A percentile compares a stretch with the other conserved stretches of the same genome.
These are phyloP conservation scores for Paelopatides confundens DNA, from an alignment of 53 echinoderm and acorn worm genomes.

Conservation along the genomic window DNA sequence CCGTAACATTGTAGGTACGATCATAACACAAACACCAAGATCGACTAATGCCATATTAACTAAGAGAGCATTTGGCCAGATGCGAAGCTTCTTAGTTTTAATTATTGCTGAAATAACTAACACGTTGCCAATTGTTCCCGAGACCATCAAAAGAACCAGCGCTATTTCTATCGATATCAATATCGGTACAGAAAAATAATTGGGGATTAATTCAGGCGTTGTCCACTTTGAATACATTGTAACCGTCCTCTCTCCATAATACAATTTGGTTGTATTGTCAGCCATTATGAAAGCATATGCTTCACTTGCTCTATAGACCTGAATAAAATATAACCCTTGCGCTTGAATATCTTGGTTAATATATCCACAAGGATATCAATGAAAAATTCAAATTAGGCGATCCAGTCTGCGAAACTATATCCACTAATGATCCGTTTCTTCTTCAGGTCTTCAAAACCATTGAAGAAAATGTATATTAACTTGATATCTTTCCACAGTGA, in stretches of 20 bases:
- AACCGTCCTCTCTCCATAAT: not conserved
- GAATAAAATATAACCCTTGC: too few species aligned
- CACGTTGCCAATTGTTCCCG: conserved; percentile 75
- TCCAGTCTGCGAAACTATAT: too few species aligned
- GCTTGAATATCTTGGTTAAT: too few species aligned
- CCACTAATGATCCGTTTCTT: too few species aligned
- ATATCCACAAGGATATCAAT: too few species aligned
- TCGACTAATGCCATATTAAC: conserved; percentile 77
- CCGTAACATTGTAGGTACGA: conserved; percentile 63
- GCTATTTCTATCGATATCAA: conserved; percentile 37
- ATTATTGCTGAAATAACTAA: conserved; percentile 68
- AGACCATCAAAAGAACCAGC: conserved; percentile 56
- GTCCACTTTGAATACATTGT: not conserved
- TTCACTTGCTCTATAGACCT: too few species aligned
- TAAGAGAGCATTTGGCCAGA: conserved; percentile 67
- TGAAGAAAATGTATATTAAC: too few species aligned
- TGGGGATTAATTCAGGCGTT: not conserved
- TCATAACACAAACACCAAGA: conserved; percentile 63
- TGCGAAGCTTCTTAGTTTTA: conserved; percentile 68
- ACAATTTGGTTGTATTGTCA: not conserved
- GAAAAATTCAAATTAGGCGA: too few species aligned
- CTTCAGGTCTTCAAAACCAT: too few species aligned
- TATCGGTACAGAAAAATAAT: not conserved
- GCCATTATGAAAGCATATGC: not conserved
- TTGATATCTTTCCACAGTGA: too few species aligned